phyloP scores from a whole-genome alignment of 1,140 invertebrate species.

The Laupala kohalensis region DNA sequence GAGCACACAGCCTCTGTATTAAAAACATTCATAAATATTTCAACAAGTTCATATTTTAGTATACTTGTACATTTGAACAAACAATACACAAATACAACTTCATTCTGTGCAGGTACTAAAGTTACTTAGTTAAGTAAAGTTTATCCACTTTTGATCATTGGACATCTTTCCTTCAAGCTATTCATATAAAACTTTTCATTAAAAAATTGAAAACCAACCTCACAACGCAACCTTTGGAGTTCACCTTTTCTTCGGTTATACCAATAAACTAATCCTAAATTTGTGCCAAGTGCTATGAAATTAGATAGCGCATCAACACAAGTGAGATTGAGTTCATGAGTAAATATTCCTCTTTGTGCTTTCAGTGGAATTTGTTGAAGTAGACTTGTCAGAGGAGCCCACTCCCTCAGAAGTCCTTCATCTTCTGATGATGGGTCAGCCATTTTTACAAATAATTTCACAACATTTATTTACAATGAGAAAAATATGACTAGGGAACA shows the following conservation, averaged over 20 bases:
- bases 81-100: no score
- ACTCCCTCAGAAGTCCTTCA: slow-evolving; percentile 56
- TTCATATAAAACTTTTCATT: no score
- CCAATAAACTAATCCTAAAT: slow-evolving; percentile 74
- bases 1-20: no score
- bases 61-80: no score
- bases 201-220: no score
- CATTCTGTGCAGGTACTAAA: no score
- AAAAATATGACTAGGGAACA: neutral
- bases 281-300: slow-evolving; percentile 73
- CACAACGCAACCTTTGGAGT: slow-evolving; percentile 60
- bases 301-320: slow-evolving; percentile 68
- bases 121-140: no score
- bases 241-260: slow-evolving; percentile 62
- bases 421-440: slow-evolving; percentile 27
- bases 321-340: slow-evolving; percentile 63
- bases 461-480: neutral
- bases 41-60: no score
- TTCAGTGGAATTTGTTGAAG: slow-evolving; percentile 64
- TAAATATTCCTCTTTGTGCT: slow-evolving; percentile 64
- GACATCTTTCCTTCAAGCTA: no score
- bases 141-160: no score
- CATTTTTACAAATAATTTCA: slow-evolving; percentile 3
- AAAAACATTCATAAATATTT: no score
- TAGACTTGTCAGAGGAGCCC: slow-evolving; percentile 63